Evolutionary conservation across 1,140 invertebrate genomes (phyloP).

Genomic region (Theocolax elegans): DNA sequence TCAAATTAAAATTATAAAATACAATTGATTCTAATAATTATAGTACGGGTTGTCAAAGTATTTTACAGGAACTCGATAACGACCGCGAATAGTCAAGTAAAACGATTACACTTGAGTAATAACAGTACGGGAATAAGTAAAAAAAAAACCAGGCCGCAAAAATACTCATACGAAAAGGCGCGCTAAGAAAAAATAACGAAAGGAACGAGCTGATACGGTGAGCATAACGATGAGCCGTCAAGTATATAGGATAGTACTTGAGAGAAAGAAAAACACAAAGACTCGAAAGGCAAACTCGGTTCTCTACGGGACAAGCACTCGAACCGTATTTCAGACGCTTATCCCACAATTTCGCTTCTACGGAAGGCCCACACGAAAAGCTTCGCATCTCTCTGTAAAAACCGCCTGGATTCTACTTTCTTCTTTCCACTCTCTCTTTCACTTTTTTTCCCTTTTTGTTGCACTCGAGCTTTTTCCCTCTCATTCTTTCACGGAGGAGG

Average conservation of each 20-base stretch:
- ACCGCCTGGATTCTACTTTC: background rate
- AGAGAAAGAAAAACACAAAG: background rate
- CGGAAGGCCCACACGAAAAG: background rate
- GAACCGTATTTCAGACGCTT: background rate
- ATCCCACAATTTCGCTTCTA: background rate
- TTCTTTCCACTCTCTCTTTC: background rate
- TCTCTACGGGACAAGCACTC: background rate
- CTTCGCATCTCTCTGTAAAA: background rate
- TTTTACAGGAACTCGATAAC: too few species aligned
- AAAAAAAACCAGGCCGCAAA: background rate
- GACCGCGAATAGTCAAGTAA: background rate
- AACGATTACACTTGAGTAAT: background rate
- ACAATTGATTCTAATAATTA: too few species aligned
- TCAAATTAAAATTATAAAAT: too few species aligned
- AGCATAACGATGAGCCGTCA: background rate
- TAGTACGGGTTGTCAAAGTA: too few species aligned
- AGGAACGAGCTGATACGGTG: background rate
- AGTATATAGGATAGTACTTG: too few species aligned
- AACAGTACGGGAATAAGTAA: background rate
- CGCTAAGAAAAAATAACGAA: background rate
- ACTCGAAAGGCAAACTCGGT: background rate
- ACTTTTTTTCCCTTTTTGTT: background rate
- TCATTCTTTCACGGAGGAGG: background rate
- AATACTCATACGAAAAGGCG: too few species aligned
- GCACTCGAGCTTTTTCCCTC: background rate